Conservation (phyloP, 2,797 vertebrate genomes). For the Leptoclinus maculatus region DNA sequence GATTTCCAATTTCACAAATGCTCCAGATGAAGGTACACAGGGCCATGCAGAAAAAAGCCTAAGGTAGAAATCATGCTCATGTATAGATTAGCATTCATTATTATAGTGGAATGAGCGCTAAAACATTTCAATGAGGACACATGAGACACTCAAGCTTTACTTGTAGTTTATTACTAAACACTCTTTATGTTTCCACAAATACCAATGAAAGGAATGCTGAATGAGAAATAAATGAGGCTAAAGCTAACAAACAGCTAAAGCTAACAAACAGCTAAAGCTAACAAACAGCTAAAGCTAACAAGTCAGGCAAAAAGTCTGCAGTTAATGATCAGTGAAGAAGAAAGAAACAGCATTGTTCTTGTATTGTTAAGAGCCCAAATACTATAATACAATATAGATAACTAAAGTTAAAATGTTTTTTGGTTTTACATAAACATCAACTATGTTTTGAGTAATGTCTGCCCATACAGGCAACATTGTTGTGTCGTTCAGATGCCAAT, state of each 20-base stretch:
- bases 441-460: background rate
- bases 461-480: background rate
- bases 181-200: background rate
- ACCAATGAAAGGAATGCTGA: background rate
- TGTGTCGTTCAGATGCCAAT: too few relatives aligned
- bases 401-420: background rate
- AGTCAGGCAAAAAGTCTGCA: background rate
- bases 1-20: background rate
- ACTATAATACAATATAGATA: background rate
- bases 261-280: too few relatives aligned
- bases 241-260: background rate
- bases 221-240: background rate
- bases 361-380: background rate
- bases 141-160: background rate
- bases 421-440: background rate
- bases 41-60: background rate
- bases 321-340: background rate
- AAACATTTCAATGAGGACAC: background rate
- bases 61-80: background rate
- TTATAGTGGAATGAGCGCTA: background rate
- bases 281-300: background rate
- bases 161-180: background rate
- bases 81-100: slow-evolving; percentile 16
- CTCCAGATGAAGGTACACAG: background rate
- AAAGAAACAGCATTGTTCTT: background rate